These are phyloP conservation scores for Drosophila kohkoa DNA, from an alignment of 1,140 invertebrate species.

Conservation along the genomic window DNA sequence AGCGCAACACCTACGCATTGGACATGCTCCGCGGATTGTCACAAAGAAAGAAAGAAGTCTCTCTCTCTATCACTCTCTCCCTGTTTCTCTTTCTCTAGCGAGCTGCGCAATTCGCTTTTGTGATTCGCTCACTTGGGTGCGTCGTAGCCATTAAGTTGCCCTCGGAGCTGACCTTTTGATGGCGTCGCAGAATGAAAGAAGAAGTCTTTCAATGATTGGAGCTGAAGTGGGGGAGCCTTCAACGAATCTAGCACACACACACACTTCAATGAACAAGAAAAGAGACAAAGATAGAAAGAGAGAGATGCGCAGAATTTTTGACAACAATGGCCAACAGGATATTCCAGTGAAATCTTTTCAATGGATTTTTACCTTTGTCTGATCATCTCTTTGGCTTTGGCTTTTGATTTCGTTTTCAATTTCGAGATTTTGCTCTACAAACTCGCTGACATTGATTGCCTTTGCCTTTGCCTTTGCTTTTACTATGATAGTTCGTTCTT, in stretches of 20 bases:
- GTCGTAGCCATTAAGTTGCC: conserved; percentile 16
- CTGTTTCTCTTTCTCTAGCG: background rate
- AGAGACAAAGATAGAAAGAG: conserved; percentile 8
- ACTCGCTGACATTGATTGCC: conserved; percentile 76
- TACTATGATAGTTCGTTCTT: conserved; percentile 42
- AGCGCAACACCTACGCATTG: conserved; percentile 30
- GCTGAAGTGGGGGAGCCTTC: background rate
- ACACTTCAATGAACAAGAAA: conserved; percentile 47
- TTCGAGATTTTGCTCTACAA: conserved; percentile 52
- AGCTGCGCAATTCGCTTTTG: conserved; percentile 41
- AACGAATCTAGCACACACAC: conserved; percentile 8
- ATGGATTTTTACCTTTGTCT: conserved; percentile 31
- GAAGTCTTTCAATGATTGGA: conserved; percentile 1
- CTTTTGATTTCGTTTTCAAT: conserved; percentile 48
- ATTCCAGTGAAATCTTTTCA: conserved; percentile 76
- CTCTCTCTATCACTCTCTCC: background rate
- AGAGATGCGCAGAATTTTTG: conserved; percentile 41
- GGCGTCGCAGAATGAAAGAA: conserved; percentile 4
- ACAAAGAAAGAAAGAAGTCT: conserved; percentile 11
- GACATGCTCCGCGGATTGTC: conserved; percentile 25
- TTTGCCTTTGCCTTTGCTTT: background rate
- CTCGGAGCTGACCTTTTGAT: conserved; percentile 49
- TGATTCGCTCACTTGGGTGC: conserved; percentile 10
- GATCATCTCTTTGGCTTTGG: conserved; percentile 40
- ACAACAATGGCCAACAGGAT: conserved; percentile 66